Evolutionary conservation across 2,888 invertebrate genomes (phyloP).

Genomic region (Phyllotreta striolata): DNA sequence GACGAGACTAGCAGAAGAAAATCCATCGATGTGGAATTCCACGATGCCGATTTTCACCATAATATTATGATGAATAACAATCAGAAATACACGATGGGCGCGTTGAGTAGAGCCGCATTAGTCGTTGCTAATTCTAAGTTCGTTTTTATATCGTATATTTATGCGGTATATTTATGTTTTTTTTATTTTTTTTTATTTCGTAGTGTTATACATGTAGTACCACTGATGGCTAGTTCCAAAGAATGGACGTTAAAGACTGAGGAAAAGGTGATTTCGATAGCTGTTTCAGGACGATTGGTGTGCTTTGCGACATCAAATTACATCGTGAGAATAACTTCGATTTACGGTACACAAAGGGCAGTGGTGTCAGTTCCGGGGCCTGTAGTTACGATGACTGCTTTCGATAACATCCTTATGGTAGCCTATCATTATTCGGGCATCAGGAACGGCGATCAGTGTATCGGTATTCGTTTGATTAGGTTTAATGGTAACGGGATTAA

Average conservation of each 20-base stretch:
- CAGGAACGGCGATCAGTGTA: conserved; percentile 64
- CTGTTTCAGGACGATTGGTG: conserved; percentile 76
- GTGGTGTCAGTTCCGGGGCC: conserved; percentile 77
- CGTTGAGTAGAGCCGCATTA: conserved; percentile 80
- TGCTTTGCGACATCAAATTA: conserved; percentile 80
- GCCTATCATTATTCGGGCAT: conserved; percentile 71
- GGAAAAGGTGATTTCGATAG: conserved; percentile 73
- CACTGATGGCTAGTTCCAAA: conserved; percentile 76
- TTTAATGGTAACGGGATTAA: too few relatives aligned
- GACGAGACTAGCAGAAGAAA: conserved; percentile 67
- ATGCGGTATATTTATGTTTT: not conserved
- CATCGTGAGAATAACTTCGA: conserved; percentile 82
- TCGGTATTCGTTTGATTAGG: conserved; percentile 65
- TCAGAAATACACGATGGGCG: conserved; percentile 85
- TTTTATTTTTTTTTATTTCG: too few relatives aligned
- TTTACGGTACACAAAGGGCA: conserved; percentile 88
- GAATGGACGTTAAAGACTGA: conserved; percentile 87
- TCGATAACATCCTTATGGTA: conserved; percentile 68
- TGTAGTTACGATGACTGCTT: conserved; percentile 72
- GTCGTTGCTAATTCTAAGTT: conserved; percentile 79
- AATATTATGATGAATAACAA: conserved; percentile 89
- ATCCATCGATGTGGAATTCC: conserved; percentile 94
- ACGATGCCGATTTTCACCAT: conserved; percentile 88
- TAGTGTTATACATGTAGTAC: conserved; percentile 79
- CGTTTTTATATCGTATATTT: conserved; percentile 41